Evolutionary conservation across 2,113 vertebrate species (phyloP).

Genomic region (Lampris incognitus): DNA sequence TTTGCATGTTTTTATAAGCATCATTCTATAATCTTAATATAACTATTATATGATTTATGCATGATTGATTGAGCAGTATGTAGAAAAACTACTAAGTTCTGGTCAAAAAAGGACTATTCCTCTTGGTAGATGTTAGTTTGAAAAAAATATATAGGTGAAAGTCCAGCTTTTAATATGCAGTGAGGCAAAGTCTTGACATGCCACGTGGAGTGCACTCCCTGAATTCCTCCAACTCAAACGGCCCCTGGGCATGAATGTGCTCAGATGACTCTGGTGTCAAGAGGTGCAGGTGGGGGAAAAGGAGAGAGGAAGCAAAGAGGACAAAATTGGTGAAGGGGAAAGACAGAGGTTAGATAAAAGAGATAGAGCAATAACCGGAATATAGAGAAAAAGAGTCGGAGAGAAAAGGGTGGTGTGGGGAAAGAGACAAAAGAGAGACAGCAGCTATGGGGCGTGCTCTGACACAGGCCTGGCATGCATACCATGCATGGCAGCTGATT

Average conservation of each 20-base stretch:
- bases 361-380: neutral
- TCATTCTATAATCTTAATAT: too few relatives aligned
- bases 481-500: slow-evolving; percentile 96
- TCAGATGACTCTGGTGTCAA: slow-evolving; percentile 13
- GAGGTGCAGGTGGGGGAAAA: slow-evolving; percentile 12
- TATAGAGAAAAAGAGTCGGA: neutral
- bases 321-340: neutral
- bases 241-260: slow-evolving; percentile 34
- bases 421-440: neutral
- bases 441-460: slow-evolving; percentile 14
- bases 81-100: neutral
- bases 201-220: slow-evolving; percentile 34
- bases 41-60: neutral
- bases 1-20: too few relatives aligned
- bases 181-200: slow-evolving; percentile 50
- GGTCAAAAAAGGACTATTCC: too few relatives aligned
- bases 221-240: slow-evolving; percentile 51
- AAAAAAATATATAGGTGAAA: neutral
- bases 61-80: neutral
- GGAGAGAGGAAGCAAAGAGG: neutral
- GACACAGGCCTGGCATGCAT: slow-evolving; percentile 76
- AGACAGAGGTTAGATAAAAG: neutral
- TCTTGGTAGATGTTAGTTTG: too few relatives aligned
- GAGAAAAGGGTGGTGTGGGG: neutral
- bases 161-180: slow-evolving; percentile 45